Conservation (phyloP, 2,113 vertebrate species). For the Seriola rivoliana region DNA sequence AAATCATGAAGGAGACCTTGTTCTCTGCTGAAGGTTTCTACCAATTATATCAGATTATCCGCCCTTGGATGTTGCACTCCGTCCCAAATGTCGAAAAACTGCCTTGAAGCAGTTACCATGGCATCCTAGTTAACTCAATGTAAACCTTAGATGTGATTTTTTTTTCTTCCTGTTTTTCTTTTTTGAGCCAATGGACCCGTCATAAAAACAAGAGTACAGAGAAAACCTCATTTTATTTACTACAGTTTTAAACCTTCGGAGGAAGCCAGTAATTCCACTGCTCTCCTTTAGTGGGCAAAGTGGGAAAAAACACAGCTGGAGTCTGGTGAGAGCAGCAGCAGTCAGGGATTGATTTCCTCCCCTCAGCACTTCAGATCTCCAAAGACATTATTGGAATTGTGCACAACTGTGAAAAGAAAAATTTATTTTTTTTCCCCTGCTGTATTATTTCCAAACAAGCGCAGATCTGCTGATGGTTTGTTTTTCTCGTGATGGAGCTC, state of each 20-base stretch:
- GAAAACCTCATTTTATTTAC: constrained; percentile 52
- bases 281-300: constrained; percentile 28
- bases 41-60: constrained; percentile 56
- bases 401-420: constrained; percentile 69
- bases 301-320: constrained; percentile 43
- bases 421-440: constrained; percentile 2
- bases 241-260: constrained; percentile 22
- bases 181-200: constrained; percentile 39
- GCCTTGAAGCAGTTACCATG: constrained; percentile 17
- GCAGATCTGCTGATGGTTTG: constrained; percentile 71
- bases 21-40: constrained; percentile 37
- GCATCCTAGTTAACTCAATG: constrained; percentile 41
- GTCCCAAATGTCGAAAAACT: constrained; percentile 13
- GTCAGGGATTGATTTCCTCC: constrained; percentile 40
- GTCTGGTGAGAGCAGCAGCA: constrained; percentile 39
- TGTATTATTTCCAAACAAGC: constrained; percentile 30
- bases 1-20: constrained; percentile 28
- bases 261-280: constrained; percentile 54
- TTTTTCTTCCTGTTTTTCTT: background rate
- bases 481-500: constrained; percentile 37
- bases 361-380: constrained; percentile 66
- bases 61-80: constrained; percentile 13
- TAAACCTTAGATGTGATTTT: constrained; percentile 32
- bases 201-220: constrained; percentile 29
- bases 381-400: constrained; percentile 60